Base-by-base conservation (phyloP, 2,797 vertebrate genomes). In the Enteromius treurensis region DNA sequence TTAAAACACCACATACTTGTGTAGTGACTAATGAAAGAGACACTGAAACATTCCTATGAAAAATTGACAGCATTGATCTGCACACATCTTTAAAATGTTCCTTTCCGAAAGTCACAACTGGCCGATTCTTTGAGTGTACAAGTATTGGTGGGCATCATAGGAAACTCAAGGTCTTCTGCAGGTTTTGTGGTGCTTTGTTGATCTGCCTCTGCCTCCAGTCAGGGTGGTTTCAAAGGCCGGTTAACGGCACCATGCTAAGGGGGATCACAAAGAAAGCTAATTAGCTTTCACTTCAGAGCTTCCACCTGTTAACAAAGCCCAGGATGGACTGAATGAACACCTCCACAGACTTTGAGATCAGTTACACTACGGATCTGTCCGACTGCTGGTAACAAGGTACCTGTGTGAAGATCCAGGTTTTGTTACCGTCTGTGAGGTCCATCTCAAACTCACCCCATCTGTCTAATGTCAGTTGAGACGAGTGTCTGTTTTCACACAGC, bases 201-300 rank as follows among this genome's bases (percentile, higher is more conserved):
- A 49, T 64, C 29, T 37, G 15, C 13, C 1, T 5, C n/a, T 80
- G 5, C 51, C 60, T 40, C 45, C 5, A 67, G n/a, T 82, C 60
- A 82, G 71, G 32, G 58, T 67, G 45, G 21, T 74, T 81, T 81
- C 42, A 81, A 81, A 64, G 19, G 5, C 26, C 17, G 69, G 55
- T 53, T 11, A 29, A 81, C 1, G 9, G 42, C 3, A 3, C 34
- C 45, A 82, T 67, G 62, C 15, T 17, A 40, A 26, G 60, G 70
- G 32, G 37, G 53, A 60, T 34, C n/a, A 82, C 53, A 64, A 60
- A 64, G 53, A 58, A 77, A 47, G 45, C 51, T 76, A 77, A 84
- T 68, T 55, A 47, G 80, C 60, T 32, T 34, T 78, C 40, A 73
- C 51, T 34, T 70, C 32, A 76, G 73, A 79, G 79, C 14, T 23